phyloP scores from a whole-genome alignment of 2,888 invertebrate species.

The Standfussiana lucernea region DNA sequence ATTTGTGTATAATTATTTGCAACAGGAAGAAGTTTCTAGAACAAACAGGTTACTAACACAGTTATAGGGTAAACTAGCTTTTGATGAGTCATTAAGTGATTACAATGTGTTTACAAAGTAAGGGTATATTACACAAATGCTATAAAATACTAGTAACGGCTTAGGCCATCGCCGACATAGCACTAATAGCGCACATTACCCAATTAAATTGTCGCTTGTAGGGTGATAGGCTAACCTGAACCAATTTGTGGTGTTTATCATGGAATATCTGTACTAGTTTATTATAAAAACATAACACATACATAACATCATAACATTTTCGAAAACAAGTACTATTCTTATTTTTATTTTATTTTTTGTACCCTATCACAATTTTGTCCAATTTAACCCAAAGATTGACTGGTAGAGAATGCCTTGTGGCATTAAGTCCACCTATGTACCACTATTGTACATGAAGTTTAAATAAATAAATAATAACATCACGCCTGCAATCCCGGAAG shows the following conservation, averaged over 20 bases:
- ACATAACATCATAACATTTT: no score
- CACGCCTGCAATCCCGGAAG: no score
- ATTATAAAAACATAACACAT: no score
- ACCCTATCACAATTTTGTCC: no score
- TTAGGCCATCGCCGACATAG: constrained; percentile 21
- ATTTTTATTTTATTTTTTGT: no score
- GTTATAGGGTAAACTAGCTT: neutral
- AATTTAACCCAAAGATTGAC: no score
- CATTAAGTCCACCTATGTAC: no score
- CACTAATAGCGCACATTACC: constrained; percentile 20
- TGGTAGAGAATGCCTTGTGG: no score
- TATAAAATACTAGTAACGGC: constrained; percentile 1
- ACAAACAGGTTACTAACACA: constrained; percentile 2
- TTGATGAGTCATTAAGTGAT: constrained; percentile 19
- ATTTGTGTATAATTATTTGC: no score
- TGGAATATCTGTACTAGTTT: neutral
- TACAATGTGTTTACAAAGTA: constrained; percentile 44
- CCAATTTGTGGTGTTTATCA: neutral
- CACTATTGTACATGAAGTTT: no score
- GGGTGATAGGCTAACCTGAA: neutral
- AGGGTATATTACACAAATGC: constrained; percentile 33
- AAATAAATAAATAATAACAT: no score
- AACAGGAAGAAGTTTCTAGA: constrained; percentile 19
- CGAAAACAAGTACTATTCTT: no score
- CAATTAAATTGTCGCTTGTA: constrained; percentile 25